Conservation (phyloP, 2,113 vertebrate species). For the Plecotus auritus region DNA sequence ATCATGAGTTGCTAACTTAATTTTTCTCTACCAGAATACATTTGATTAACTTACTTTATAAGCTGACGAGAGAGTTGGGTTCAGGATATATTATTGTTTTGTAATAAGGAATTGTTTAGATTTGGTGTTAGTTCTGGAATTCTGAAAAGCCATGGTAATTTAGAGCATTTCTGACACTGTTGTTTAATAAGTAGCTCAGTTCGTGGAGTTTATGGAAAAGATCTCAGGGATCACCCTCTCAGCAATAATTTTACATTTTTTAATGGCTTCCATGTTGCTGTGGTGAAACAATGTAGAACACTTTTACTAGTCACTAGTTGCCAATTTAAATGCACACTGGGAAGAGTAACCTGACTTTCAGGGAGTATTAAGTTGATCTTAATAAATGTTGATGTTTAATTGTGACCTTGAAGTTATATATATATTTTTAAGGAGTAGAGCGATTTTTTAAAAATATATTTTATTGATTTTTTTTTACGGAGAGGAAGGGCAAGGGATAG, state of each 20-base stretch:
- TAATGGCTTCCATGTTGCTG: background rate
- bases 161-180: background rate
- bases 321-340: constrained; percentile 30
- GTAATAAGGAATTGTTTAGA: background rate
- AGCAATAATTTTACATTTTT: background rate
- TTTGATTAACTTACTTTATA: constrained; percentile 10
- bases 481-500: too few species aligned
- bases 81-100: background rate
- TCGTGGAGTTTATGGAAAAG: background rate
- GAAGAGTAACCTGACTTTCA: constrained; percentile 7
- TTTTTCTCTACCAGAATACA: background rate
- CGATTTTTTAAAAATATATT: too few species aligned
- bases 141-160: background rate
- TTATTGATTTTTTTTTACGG: too few species aligned
- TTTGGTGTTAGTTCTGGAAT: background rate
- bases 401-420: constrained; percentile 31
- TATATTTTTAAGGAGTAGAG: too few species aligned
- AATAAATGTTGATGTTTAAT: constrained; percentile 45
- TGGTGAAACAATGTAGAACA: background rate
- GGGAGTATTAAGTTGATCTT: constrained; percentile 36
- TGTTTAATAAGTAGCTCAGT: background rate
- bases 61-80: background rate
- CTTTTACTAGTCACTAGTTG: background rate
- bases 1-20: background rate
- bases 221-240: background rate